Evolutionary conservation across 1,140 invertebrate genomes (phyloP).

Genomic region (Varroa destructor): DNA sequence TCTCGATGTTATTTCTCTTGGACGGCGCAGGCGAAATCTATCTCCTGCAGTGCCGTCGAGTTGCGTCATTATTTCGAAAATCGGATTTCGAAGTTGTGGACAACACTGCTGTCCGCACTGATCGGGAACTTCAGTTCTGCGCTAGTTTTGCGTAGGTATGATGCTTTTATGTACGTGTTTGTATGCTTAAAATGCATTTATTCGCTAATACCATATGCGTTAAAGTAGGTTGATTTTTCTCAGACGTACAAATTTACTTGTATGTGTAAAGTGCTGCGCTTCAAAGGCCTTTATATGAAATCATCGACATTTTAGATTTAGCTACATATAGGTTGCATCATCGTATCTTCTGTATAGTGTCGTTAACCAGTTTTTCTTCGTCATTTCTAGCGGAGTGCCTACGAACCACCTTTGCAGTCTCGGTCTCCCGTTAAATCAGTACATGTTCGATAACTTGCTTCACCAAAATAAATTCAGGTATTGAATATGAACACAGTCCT

Average conservation of each 20-base stretch:
- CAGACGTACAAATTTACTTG: no score
- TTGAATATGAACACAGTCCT: background rate
- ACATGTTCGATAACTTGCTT: conserved; percentile 15
- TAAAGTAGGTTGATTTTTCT: no score
- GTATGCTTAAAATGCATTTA: background rate
- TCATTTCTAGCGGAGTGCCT: conserved; percentile 14
- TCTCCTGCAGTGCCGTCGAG: conserved; percentile 10
- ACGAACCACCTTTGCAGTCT: background rate
- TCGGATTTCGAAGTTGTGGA: conserved; percentile 6
- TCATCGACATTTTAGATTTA: no score
- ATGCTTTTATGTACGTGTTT: background rate
- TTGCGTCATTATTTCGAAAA: conserved; percentile 1
- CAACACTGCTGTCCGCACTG: background rate
- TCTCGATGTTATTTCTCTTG: no score
- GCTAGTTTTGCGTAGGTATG: conserved; percentile 1
- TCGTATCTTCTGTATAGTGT: no score
- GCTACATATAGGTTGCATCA: no score
- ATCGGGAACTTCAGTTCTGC: background rate
- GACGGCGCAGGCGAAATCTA: background rate
- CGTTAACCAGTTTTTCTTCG: background rate
- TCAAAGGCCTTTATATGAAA: no score
- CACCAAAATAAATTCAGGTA: background rate
- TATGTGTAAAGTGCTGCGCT: no score
- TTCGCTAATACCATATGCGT: background rate
- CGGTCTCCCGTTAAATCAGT: background rate